Evolutionary conservation across 2,888 invertebrate genomes (phyloP).

Genomic region (Elegia similella): DNA sequence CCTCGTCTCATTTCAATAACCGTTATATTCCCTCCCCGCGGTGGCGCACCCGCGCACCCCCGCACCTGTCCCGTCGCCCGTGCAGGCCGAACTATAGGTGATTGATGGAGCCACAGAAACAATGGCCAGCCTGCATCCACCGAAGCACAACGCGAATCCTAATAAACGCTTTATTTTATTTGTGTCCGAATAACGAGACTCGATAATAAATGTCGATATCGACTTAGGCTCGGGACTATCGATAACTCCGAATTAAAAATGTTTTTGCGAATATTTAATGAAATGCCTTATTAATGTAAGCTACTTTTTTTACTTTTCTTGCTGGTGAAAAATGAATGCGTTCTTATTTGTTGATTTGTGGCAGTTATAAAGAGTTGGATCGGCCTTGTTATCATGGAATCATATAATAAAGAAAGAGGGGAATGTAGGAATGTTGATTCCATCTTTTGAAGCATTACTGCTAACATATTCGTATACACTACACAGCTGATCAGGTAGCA

Average conservation of each 20-base stretch:
- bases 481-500: too few relatives aligned
- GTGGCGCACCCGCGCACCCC: conserved; percentile 32
- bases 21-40: conserved; percentile 63
- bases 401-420: too few relatives aligned
- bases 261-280: conserved; percentile 30
- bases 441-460: too few relatives aligned
- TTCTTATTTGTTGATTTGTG: too few relatives aligned
- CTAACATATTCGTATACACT: too few relatives aligned
- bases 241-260: conserved; percentile 57
- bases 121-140: conserved; percentile 67
- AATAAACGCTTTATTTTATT: conserved; percentile 81
- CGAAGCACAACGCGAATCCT: conserved; percentile 74
- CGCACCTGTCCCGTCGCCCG: conserved; percentile 40
- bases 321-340: too few relatives aligned
- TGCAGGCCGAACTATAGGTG: conserved; percentile 58
- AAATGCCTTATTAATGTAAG: conserved; percentile 12
- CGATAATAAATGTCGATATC: conserved; percentile 72
- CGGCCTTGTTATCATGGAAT: too few relatives aligned
- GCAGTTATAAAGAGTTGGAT: too few relatives aligned
- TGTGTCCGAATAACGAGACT: conserved; percentile 68
- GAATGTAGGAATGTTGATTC: too few relatives aligned
- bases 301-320: neutral
- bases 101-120: conserved; percentile 78
- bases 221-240: conserved; percentile 68
- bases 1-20: conserved; percentile 80